phyloP scores from a whole-genome alignment of 35 echinoderm and acorn worm species.

The Anneissia japonica region DNA sequence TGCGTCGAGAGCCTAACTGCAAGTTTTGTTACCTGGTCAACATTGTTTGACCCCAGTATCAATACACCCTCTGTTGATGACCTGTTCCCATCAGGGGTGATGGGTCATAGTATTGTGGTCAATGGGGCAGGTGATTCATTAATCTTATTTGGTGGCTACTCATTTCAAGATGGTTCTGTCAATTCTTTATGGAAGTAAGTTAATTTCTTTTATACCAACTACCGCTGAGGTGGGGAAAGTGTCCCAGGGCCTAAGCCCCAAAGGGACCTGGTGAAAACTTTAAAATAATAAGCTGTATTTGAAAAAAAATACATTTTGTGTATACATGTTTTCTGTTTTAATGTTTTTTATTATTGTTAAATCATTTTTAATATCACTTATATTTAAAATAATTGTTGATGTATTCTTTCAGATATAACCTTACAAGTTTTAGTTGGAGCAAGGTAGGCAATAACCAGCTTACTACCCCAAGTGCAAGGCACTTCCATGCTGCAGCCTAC shows the following conservation, averaged over 20 bases:
- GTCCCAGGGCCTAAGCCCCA: no score
- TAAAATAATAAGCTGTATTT: no score
- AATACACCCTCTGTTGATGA: background rate
- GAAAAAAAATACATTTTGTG: no score
- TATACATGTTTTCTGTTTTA: no score
- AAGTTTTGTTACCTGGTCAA: background rate
- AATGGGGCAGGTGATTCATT: slow-evolving; percentile 12
- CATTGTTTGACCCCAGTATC: background rate
- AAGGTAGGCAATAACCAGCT: background rate
- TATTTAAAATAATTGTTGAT: background rate
- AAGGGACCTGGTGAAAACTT: no score
- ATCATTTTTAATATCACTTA: no score
- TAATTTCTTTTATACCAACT: background rate
- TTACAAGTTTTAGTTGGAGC: slow-evolving; percentile 29
- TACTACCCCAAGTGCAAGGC: background rate
- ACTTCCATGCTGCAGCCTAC: slow-evolving; percentile 41
- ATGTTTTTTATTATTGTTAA: no score
- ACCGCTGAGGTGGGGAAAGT: no score
- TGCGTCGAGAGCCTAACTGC: background rate
- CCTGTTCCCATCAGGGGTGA: slow-evolving; percentile 26
- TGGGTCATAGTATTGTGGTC: slow-evolving; percentile 68
- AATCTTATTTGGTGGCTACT: slow-evolving; percentile 83
- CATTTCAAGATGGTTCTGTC: slow-evolving; percentile 20
- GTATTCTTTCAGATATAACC: slow-evolving; percentile 52
- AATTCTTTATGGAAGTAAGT: slow-evolving; percentile 75